These are phyloP conservation scores for Piaya cayana DNA, from an alignment of 2,113 vertebrate genomes.

Conservation along the genomic window DNA sequence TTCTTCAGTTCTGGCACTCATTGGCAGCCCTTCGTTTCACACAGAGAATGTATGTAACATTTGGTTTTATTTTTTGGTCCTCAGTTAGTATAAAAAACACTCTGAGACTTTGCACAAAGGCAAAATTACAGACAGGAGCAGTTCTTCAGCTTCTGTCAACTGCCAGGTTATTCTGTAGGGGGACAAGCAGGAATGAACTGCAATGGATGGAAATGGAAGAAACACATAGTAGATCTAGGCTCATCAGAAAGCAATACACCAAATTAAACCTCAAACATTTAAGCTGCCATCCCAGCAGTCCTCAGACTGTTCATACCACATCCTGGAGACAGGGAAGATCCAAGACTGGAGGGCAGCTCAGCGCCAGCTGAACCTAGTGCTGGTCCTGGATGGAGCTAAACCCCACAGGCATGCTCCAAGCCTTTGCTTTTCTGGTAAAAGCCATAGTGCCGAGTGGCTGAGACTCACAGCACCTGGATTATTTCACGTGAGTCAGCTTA, in stretches of 20 bases:
- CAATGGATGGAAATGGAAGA: neutral
- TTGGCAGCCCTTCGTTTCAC: neutral
- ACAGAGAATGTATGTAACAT: rapidly evolving
- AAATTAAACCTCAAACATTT: neutral
- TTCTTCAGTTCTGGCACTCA: neutral
- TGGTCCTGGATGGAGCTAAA: neutral
- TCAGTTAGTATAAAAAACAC: neutral
- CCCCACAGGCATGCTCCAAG: rapidly evolving
- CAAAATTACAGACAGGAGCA: neutral
- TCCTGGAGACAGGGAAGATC: neutral
- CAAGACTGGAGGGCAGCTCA: neutral
- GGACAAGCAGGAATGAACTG: neutral
- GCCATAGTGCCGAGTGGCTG: neutral
- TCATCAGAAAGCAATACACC: neutral
- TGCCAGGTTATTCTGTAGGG: neutral
- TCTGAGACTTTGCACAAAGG: neutral
- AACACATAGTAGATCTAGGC: neutral
- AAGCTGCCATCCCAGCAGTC: neutral
- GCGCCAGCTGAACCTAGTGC: neutral
- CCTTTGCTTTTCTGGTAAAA: neutral
- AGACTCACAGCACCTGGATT: neutral
- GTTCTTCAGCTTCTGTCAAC: neutral
- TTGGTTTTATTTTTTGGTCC: neutral
- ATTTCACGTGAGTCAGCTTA: rapidly evolving
- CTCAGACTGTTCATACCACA: neutral